These are phyloP conservation scores for Anisognathus igniventris DNA, from an alignment of 2,797 vertebrate species.

Conservation along the genomic window DNA sequence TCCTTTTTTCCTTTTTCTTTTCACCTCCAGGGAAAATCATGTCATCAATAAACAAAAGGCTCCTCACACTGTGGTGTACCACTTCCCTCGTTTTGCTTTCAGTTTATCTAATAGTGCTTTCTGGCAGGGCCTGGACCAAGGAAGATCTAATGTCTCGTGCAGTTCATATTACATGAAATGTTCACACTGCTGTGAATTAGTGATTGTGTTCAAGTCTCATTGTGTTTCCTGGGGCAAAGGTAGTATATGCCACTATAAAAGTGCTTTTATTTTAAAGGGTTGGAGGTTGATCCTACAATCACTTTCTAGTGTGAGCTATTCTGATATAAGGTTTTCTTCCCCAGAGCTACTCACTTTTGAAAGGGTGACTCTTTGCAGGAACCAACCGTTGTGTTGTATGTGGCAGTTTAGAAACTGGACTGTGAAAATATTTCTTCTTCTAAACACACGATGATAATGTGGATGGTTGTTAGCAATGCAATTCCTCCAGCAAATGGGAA, in stretches of 20 bases:
- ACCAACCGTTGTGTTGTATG: background rate
- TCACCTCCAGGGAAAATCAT: background rate
- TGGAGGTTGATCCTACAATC: background rate
- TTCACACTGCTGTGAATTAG: background rate
- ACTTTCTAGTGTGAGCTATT: background rate
- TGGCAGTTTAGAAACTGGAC: constrained; percentile 25
- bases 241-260: background rate
- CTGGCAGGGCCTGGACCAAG: background rate
- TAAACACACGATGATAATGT: background rate
- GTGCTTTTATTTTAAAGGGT: constrained; percentile 16
- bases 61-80: background rate
- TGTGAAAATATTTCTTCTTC: constrained; percentile 29
- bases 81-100: background rate
- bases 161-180: background rate
- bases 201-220: background rate
- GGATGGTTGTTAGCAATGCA: constrained; percentile 6
- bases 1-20: background rate
- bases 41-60: background rate
- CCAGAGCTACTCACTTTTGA: background rate
- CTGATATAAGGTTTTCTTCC: background rate
- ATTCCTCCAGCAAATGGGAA: constrained; percentile 28
- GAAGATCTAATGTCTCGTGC: background rate
- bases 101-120: background rate
- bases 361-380: background rate
- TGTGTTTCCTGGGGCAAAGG: constrained; percentile 1